These are phyloP conservation scores for Tiphia femorata DNA, from an alignment of 2,888 invertebrate species.

Conservation along the genomic window DNA sequence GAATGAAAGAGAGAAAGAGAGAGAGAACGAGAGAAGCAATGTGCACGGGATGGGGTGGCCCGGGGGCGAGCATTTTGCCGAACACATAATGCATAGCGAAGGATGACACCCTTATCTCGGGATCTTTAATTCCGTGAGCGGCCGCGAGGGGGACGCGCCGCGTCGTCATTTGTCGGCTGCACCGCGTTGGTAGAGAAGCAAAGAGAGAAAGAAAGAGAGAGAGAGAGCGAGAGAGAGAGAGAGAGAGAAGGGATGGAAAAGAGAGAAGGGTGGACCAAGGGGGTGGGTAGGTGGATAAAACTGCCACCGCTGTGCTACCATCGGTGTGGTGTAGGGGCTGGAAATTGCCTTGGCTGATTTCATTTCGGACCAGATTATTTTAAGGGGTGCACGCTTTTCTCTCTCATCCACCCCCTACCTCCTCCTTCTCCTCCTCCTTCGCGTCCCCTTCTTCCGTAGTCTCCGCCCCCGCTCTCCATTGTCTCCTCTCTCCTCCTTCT, in stretches of 20 bases:
- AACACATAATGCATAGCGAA: slow-evolving; percentile 62
- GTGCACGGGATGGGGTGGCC: slow-evolving; percentile 18
- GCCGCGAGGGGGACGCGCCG: slow-evolving; percentile 51
- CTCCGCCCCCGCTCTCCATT: slow-evolving; percentile 6
- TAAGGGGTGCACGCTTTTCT: slow-evolving; percentile 51
- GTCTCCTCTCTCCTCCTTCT: slow-evolving; percentile 27
- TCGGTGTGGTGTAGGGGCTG: slow-evolving; percentile 52
- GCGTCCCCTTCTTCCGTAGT: slow-evolving; percentile 12
- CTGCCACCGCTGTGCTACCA: slow-evolving; percentile 45
- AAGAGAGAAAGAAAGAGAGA: too few relatives aligned
- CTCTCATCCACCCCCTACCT: slow-evolving; percentile 15
- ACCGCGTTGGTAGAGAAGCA: too few relatives aligned
- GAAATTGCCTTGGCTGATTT: slow-evolving; percentile 68
- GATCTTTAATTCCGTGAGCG: slow-evolving; percentile 67
- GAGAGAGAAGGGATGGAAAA: background rate
- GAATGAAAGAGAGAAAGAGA: slow-evolving; percentile 6
- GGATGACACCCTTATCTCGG: slow-evolving; percentile 65
- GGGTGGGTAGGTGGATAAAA: slow-evolving; percentile 41
- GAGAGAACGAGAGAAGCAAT: slow-evolving; percentile 13
- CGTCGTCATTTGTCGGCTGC: slow-evolving; percentile 68
- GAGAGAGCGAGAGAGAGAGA: slow-evolving; percentile 9
- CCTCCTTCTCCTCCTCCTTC: slow-evolving; percentile 7
- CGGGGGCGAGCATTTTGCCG: slow-evolving; percentile 57
- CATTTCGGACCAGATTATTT: slow-evolving; percentile 68
- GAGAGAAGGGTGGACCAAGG: slow-evolving; percentile 5